A percentile compares a stretch with the other conserved stretches of the same genome.
Conservation (phyloP, 1,140 invertebrate genomes). For the Globodera rostochiensis region DNA sequence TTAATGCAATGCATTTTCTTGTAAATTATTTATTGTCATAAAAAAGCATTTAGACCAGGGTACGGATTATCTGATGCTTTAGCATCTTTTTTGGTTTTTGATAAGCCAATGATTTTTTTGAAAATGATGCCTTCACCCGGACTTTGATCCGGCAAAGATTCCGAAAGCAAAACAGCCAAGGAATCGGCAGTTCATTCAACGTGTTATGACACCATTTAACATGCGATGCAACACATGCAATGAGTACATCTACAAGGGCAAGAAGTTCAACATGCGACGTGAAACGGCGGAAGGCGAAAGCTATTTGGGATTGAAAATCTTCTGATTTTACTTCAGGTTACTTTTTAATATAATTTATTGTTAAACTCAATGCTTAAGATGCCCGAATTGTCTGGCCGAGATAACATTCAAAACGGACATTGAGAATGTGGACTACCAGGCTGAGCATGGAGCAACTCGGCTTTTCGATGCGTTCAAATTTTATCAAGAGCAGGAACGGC, state of each 20-base stretch:
- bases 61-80: no score
- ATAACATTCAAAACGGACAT: conserved; percentile 97
- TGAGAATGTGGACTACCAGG: conserved; percentile 93
- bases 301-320: conserved; percentile 95
- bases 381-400: conserved; percentile 94
- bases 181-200: conserved; percentile 94
- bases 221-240: conserved; percentile 88
- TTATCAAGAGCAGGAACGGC: conserved; percentile 89
- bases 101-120: no score
- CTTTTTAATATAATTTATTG: conserved; percentile 19
- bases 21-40: no score
- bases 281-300: conserved; percentile 97
- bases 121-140: no score
- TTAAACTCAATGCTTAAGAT: conserved; percentile 72
- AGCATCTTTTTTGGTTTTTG: no score
- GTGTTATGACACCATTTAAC: conserved; percentile 69
- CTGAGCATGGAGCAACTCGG: conserved; percentile 97
- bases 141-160: conserved; percentile 99
- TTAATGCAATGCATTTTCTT: no score
- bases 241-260: conserved; percentile 99
- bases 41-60: no score
- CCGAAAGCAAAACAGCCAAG: conserved; percentile 91
- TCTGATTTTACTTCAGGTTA: conserved; percentile 77
- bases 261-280: conserved; percentile 98
- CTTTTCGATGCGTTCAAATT: conserved; percentile 96